A percentile compares a stretch with the other conserved stretches of the same genome.
phyloP scores from a whole-genome alignment of 2,888 invertebrate species.

The Noctua janthe region DNA sequence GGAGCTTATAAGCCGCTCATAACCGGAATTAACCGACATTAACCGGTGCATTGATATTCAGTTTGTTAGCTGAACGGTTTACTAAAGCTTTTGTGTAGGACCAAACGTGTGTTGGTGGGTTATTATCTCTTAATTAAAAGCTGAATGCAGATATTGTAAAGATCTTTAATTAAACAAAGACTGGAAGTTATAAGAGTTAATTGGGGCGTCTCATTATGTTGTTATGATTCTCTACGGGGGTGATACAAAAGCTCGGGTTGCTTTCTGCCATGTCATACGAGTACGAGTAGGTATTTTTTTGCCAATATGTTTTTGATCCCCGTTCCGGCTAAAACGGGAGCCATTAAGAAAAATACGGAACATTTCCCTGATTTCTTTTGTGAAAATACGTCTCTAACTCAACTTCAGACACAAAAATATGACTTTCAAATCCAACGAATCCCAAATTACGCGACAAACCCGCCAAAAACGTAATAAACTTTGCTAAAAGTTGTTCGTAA shows the following conservation, averaged over 20 bases:
- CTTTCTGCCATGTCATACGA: background rate
- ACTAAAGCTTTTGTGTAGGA: constrained; percentile 33
- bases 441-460: constrained; percentile 36
- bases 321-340: background rate
- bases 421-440: constrained; percentile 43
- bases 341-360: background rate
- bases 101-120: background rate
- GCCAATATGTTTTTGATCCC: background rate
- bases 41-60: constrained; percentile 63
- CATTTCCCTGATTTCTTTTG: background rate
- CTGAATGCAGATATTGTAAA: background rate
- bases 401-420: constrained; percentile 24
- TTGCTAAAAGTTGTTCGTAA: constrained; percentile 51
- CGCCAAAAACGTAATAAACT: constrained; percentile 55
- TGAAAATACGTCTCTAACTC: background rate
- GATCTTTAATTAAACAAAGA: constrained; percentile 1
- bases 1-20: constrained; percentile 63
- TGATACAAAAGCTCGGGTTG: background rate
- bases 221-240: background rate
- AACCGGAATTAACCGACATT: constrained; percentile 47
- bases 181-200: background rate
- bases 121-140: constrained; percentile 21
- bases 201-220: background rate
- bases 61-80: constrained; percentile 58
- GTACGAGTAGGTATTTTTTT: background rate